Evolutionary conservation across 1,140 invertebrate species (phyloP).

Genomic region (Trissolcus basalis): DNA sequence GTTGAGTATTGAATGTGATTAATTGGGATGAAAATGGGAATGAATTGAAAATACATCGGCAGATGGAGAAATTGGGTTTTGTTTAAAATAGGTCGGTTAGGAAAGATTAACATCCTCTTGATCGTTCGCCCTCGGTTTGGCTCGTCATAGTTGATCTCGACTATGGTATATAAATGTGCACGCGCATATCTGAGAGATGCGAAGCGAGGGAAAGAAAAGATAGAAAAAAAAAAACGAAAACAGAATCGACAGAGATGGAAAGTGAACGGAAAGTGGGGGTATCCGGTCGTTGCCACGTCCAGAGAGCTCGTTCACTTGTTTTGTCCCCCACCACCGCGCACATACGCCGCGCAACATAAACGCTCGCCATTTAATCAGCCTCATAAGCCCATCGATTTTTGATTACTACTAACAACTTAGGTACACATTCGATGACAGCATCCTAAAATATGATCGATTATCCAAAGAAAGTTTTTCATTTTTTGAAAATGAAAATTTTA

Average conservation of each 20-base stretch:
- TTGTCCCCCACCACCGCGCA: slow-evolving; percentile 59
- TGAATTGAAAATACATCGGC: background rate
- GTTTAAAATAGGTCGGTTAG: slow-evolving; percentile 36
- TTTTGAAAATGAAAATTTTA: no score
- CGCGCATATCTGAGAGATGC: slow-evolving; percentile 56
- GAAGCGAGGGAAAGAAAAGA: slow-evolving; percentile 27
- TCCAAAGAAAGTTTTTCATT: no score
- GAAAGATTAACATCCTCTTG: no score
- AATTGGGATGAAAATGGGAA: background rate
- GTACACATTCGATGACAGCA: no score
- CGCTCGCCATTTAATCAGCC: slow-evolving; percentile 24
- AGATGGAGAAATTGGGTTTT: no score
- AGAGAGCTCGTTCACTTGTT: slow-evolving; percentile 71
- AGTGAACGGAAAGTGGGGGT: slow-evolving; percentile 37
- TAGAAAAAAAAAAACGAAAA: slow-evolving; percentile 7
- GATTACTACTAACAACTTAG: background rate
- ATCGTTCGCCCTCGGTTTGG: no score
- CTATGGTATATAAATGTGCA: slow-evolving; percentile 36
- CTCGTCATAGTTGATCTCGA: slow-evolving; percentile 9
- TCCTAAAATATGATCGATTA: no score
- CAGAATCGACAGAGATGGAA: slow-evolving; percentile 35
- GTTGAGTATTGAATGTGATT: no score
- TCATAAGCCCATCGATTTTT: slow-evolving; percentile 7
- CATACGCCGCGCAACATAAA: slow-evolving; percentile 22
- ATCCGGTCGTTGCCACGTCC: slow-evolving; percentile 73